These are phyloP conservation scores for Morone chrysops DNA, from an alignment of 2,113 vertebrate species.

Conservation along the genomic window DNA sequence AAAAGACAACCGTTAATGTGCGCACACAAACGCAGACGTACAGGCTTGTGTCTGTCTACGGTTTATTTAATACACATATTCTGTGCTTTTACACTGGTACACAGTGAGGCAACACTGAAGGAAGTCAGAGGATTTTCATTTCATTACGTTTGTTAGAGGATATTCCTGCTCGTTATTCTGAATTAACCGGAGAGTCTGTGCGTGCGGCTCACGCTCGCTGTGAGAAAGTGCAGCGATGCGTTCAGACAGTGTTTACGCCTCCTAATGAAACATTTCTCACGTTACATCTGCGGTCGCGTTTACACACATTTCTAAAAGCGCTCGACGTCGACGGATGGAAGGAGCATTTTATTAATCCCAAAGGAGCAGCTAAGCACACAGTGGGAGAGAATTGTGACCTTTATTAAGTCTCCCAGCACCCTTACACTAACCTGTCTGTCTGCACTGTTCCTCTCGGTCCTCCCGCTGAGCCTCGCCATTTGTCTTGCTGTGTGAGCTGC, in stretches of 20 bases:
- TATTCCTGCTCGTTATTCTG: slow-evolving; percentile 12
- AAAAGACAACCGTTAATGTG: neutral
- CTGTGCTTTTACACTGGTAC: neutral
- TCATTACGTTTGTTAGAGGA: slow-evolving; percentile 30
- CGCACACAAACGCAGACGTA: neutral
- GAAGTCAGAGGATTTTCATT: slow-evolving; percentile 6
- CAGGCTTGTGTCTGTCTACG: neutral
- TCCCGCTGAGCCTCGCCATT: slow-evolving; percentile 20
- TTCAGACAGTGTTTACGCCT: slow-evolving; percentile 1
- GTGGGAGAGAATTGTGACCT: neutral
- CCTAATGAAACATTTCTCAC: neutral
- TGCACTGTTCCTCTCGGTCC: no score
- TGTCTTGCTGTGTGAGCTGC: slow-evolving; percentile 15
- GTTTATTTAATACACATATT: no score
- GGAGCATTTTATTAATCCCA: neutral
- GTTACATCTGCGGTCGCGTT: neutral
- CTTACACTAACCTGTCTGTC: neutral
- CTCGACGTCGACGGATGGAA: neutral
- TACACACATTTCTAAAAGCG: neutral
- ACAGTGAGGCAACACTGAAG: neutral
- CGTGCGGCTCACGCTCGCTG: slow-evolving; percentile 7
- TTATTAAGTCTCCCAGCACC: neutral
- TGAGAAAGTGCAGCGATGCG: neutral
- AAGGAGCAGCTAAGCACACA: neutral
- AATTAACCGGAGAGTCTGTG: slow-evolving; percentile 15